Evolutionary conservation across 2,888 invertebrate genomes (phyloP).

Genomic region (Erpobdella octoculata): DNA sequence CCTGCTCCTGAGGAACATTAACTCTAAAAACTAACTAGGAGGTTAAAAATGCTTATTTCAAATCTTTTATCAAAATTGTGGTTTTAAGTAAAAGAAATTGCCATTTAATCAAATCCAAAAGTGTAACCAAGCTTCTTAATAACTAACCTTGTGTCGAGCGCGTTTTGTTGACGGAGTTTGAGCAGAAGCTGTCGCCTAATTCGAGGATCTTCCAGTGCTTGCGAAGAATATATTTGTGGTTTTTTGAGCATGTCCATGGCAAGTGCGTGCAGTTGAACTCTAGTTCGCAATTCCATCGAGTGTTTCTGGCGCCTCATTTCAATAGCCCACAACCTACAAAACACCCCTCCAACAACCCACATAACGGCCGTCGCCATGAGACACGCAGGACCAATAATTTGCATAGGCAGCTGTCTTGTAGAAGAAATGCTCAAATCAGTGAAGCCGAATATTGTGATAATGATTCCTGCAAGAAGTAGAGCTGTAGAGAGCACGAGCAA

Average conservation of each 20-base stretch:
- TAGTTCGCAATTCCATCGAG: conserved; percentile 37
- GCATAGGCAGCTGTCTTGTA: conserved; percentile 34
- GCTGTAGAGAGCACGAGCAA: conserved; percentile 37
- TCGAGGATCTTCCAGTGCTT: conserved; percentile 36
- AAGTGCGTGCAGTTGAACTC: conserved; percentile 39
- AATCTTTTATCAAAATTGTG: no score
- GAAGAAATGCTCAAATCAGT: conserved; percentile 33
- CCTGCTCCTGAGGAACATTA: no score
- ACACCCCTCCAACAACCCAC: conserved; percentile 37
- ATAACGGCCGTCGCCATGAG: conserved; percentile 38
- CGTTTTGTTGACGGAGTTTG: conserved; percentile 36
- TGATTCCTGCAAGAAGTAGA: conserved; percentile 37
- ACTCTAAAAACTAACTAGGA: no score
- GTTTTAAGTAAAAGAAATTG: no score
- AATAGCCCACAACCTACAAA: conserved; percentile 37
- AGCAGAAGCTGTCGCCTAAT: conserved; percentile 37
- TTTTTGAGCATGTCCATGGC: conserved; percentile 39
- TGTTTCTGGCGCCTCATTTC: conserved; percentile 38
- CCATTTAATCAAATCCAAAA: no score
- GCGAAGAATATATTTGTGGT: conserved; percentile 36
- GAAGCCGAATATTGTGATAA: conserved; percentile 38
- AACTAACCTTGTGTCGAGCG: conserved; percentile 36
- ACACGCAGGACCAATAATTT: conserved; percentile 38
- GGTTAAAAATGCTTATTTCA: no score
- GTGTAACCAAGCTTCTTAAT: background rate